These are phyloP conservation scores for Clarias fuscus DNA, from an alignment of 2,797 vertebrate species.

Conservation along the genomic window DNA sequence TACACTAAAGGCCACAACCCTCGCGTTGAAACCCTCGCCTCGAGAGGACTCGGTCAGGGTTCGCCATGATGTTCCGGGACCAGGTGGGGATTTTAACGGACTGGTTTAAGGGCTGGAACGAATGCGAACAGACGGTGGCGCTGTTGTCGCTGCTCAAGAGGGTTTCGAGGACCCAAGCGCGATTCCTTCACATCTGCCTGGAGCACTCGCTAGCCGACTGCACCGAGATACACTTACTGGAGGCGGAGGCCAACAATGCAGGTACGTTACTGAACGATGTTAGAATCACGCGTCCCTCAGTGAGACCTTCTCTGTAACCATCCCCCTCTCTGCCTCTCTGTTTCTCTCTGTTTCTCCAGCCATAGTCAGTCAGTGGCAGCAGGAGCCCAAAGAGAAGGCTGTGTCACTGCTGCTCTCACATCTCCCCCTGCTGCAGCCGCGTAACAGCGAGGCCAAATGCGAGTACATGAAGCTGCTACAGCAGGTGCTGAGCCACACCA, in stretches of 20 bases:
- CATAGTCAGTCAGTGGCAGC: constrained; percentile 92
- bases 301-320: not conserved
- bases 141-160: constrained; percentile 93
- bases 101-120: constrained; percentile 98
- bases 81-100: constrained; percentile 95
- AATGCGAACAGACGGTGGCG: constrained; percentile 97
- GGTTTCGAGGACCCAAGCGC: constrained; percentile 91
- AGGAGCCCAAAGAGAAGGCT: constrained; percentile 90
- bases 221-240: constrained; percentile 90
- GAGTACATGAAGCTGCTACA: constrained; percentile 96
- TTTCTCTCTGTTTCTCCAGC: constrained; percentile 65
- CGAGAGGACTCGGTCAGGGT: not conserved
- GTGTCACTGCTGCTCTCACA: constrained; percentile 90
- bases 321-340: too few species aligned
- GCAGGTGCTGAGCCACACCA: constrained; percentile 91
- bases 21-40: constrained; percentile 48
- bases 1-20: constrained; percentile 47
- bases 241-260: constrained; percentile 94
- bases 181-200: constrained; percentile 95
- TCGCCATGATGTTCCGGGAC: constrained; percentile 98
- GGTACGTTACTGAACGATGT: constrained; percentile 69
- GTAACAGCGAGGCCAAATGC: constrained; percentile 91
- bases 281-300: too few species aligned
- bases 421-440: constrained; percentile 90
- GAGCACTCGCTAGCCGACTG: constrained; percentile 95